A percentile compares a stretch with the other conserved stretches of the same genome.
These are phyloP conservation scores for Amphiprion ocellaris DNA, from an alignment of 2,113 vertebrate species.

Conservation along the genomic window DNA sequence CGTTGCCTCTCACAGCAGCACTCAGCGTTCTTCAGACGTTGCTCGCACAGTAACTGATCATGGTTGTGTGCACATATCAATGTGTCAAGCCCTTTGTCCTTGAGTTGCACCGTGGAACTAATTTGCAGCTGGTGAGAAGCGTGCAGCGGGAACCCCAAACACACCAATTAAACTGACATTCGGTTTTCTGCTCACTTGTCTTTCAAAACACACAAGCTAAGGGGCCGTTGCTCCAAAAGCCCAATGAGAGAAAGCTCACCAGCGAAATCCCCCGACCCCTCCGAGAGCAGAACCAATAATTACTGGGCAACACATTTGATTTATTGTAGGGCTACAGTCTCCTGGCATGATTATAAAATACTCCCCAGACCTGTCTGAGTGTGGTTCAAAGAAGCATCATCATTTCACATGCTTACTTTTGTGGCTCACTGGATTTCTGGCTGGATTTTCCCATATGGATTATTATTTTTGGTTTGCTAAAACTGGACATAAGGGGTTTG, in stretches of 20 bases:
- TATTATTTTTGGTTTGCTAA: slow-evolving; percentile 19
- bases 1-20: slow-evolving; percentile 25
- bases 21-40: slow-evolving; percentile 25
- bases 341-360: slow-evolving; percentile 60
- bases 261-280: slow-evolving; percentile 68
- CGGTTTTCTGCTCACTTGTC: slow-evolving; percentile 71
- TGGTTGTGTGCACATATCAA: slow-evolving; percentile 64
- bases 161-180: slow-evolving; percentile 78
- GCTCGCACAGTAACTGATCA: slow-evolving; percentile 51
- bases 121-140: slow-evolving; percentile 67
- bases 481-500: not conserved
- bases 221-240: slow-evolving; percentile 28
- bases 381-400: slow-evolving; percentile 51
- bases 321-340: slow-evolving; percentile 53
- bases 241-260: slow-evolving; percentile 57
- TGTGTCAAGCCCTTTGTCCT: slow-evolving; percentile 76
- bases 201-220: slow-evolving; percentile 62
- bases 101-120: slow-evolving; percentile 68
- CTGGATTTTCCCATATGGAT: slow-evolving; percentile 19
- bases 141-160: slow-evolving; percentile 58
- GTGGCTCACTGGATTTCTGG: slow-evolving; percentile 18
- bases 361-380: slow-evolving; percentile 35
- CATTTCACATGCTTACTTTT: slow-evolving; percentile 15
- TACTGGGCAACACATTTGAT: slow-evolving; percentile 69
- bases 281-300: slow-evolving; percentile 69